A percentile compares a stretch with the other conserved stretches of the same genome.
Evolutionary conservation across 1,140 invertebrate genomes (phyloP).

Genomic region (Eriosoma lanigerum): DNA sequence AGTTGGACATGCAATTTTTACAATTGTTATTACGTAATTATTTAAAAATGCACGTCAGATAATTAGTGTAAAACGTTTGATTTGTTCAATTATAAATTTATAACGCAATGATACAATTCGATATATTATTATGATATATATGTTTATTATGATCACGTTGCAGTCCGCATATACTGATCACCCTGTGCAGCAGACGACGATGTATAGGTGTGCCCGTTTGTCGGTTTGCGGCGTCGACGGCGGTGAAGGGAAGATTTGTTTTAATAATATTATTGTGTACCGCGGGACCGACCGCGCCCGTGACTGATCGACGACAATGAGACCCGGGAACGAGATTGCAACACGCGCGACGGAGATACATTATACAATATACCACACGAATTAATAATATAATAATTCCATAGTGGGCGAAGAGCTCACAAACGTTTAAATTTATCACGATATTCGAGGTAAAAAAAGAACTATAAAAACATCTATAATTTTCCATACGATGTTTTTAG

Average conservation of each 20-base stretch:
- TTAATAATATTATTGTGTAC: not conserved
- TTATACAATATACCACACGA: no score
- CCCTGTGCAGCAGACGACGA: not conserved
- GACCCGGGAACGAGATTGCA: slow-evolving; percentile 10
- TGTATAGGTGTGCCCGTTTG: slow-evolving; percentile 15
- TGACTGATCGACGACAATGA: slow-evolving; percentile 1
- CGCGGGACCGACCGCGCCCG: slow-evolving; percentile 8
- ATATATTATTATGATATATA: no score
- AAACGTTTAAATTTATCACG: slow-evolving; percentile 9
- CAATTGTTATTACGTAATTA: no score
- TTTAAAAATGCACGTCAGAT: no score
- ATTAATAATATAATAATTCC: not conserved
- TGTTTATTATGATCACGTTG: not conserved
- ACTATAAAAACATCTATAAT: slow-evolving; percentile 1
- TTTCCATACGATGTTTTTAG: not conserved
- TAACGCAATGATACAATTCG: no score
- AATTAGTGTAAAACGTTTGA: no score
- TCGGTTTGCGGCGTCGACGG: not conserved
- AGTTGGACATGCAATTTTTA: no score
- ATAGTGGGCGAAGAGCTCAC: slow-evolving; percentile 10
- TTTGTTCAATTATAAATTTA: no score
- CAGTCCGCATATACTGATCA: not conserved
- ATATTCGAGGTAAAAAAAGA: not conserved
- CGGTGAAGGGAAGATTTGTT: slow-evolving; percentile 2
- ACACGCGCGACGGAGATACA: not conserved